phyloP scores from a whole-genome alignment of 2,113 vertebrate species.

The Gobiocypris rarus region DNA sequence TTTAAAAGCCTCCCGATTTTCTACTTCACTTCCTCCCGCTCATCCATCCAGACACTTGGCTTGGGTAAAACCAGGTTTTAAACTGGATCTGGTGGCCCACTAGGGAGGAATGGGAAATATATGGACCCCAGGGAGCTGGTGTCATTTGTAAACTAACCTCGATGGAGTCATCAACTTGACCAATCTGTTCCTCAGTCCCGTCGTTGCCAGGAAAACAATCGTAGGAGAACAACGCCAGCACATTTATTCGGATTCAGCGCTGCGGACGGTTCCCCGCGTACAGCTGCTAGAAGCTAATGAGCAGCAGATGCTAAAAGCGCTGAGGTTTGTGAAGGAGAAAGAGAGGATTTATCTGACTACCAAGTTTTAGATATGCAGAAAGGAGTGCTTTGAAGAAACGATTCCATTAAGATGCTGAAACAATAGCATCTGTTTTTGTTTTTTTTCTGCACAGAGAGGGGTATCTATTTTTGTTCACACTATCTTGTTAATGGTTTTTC shows the following conservation, averaged over 20 bases:
- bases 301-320: constrained; percentile 23
- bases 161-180: constrained; percentile 17
- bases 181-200: neutral
- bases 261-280: neutral
- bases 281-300: constrained; percentile 42
- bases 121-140: neutral
- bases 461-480: constrained; percentile 13
- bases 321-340: constrained; percentile 39
- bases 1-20: constrained; percentile 39
- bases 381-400: constrained; percentile 3
- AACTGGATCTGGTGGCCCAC: neutral
- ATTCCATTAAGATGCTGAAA: constrained; percentile 42
- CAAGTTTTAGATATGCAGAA: constrained; percentile 26
- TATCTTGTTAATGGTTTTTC: constrained; percentile 24
- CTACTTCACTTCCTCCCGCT: neutral
- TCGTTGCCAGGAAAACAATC: neutral
- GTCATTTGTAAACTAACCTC: constrained; percentile 2
- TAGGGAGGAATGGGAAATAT: neutral
- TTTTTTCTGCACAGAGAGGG: neutral
- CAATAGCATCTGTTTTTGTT: constrained; percentile 9
- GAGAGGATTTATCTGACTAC: constrained; percentile 30
- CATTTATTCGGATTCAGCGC: constrained; percentile 16
- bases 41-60: neutral
- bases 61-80: neutral
- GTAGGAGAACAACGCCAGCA: neutral